These are phyloP conservation scores for Aricia agestis DNA, from an alignment of 1,140 invertebrate genomes.

Conservation along the genomic window DNA sequence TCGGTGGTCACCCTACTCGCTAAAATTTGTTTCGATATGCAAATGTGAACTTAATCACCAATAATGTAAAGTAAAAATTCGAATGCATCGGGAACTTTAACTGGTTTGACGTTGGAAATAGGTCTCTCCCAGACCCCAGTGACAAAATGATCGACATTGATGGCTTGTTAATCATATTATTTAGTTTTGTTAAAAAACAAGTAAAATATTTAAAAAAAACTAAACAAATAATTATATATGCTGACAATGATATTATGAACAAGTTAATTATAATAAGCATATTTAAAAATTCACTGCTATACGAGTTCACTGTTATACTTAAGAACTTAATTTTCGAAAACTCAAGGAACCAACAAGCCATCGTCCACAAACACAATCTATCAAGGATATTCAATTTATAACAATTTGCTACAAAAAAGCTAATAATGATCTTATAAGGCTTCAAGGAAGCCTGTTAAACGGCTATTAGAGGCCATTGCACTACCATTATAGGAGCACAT, in stretches of 20 bases:
- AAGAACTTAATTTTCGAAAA: neutral
- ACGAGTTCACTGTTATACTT: neutral
- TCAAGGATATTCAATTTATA: conserved; percentile 8
- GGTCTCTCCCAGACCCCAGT: neutral
- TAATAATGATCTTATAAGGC: neutral
- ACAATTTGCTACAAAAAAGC: conserved; percentile 20
- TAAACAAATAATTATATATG: neutral
- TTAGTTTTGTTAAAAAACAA: no score
- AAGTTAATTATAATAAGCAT: no score
- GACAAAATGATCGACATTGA: conserved; percentile 5
- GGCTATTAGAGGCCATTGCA: conserved; percentile 15
- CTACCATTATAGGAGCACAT: conserved; percentile 26
- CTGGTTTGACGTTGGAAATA: neutral
- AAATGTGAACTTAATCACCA: neutral
- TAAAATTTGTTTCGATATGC: neutral
- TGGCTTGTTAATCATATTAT: neutral
- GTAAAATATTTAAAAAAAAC: neutral
- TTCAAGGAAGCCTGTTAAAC: conserved; percentile 14
- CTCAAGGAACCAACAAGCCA: neutral
- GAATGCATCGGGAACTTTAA: neutral
- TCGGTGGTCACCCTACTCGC: conserved; percentile 9
- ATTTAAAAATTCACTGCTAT: no score
- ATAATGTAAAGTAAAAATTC: neutral
- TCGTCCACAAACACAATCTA: neutral
- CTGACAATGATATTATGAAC: no score